Base-by-base conservation (phyloP, 2,797 vertebrate species). In the Apogon hyalosoma region DNA sequence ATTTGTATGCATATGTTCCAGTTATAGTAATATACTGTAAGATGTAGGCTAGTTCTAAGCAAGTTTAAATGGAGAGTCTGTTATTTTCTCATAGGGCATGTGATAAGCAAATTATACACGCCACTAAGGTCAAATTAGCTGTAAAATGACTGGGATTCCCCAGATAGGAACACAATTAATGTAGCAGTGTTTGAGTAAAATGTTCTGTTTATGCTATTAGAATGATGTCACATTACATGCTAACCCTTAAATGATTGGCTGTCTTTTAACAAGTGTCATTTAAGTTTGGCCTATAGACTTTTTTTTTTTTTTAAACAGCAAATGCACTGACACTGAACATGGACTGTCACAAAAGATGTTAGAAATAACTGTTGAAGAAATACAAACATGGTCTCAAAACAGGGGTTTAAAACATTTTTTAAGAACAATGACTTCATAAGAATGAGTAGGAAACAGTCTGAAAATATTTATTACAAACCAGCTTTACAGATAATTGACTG, bases 101-200 rank as follows among this genome's bases (percentile, higher is more conserved):
- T 16, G 52, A 80, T 63, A 49, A 72, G 40, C 33, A 43, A 39
- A 69, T 73, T 24, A 28, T 57, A 73, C 24, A 73, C 52, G 33
- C 24, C 1, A 28, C 53, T 45, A 48, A 13, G 7, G 11, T 16
- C 39, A 7, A 28, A 43, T 60, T 7, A 14, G 7, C 13, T 42
- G 2, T 16, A 39, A 50, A 39, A 52, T 69, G 65, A 60, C 15
- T 10, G n/a, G 60, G 13, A 50, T 38, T 14, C 38, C 69, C 6
- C 1, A 18, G 21, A 48, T 61, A 28, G 13, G 46, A 38, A 65
- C 59, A 64, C 2, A 38, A 4, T 4, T 9, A 7, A 13, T 52
- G 19, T 24, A 16, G n/a, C 6, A 11, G 43, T 21, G 3, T 19
- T 58, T 7, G 24, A 28, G 31, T 28, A 8, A 21, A 31, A 21